Conservation (phyloP, 2,888 invertebrate genomes). For the Acanthopleura granulata region DNA sequence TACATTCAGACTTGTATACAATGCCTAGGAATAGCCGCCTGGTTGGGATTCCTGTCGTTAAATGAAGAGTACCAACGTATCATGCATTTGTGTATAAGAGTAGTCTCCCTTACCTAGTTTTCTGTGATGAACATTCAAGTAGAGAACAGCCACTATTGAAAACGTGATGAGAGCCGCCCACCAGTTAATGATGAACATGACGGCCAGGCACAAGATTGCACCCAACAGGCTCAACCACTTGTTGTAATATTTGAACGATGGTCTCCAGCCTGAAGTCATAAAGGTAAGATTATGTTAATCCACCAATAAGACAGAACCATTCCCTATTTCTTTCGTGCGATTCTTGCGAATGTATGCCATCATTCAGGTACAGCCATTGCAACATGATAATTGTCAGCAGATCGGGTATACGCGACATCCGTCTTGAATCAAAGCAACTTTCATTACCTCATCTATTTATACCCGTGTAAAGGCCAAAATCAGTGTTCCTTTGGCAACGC, state of each 20-base stretch:
- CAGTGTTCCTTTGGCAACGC: background rate
- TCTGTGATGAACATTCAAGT: conserved; percentile 92
- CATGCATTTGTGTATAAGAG: background rate
- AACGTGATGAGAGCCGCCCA: conserved; percentile 90
- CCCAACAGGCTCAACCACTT: conserved; percentile 69
- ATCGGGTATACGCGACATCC: no score
- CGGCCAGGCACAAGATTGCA: conserved; percentile 73
- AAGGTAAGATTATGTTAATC: no score
- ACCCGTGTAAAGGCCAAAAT: background rate
- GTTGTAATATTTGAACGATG: conserved; percentile 69
- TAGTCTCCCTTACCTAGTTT: conserved; percentile 81
- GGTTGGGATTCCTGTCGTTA: no score
- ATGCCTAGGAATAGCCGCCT: no score
- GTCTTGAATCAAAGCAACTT: background rate
- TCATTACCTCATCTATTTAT: background rate
- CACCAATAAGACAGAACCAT: no score
- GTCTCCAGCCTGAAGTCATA: conserved; percentile 64
- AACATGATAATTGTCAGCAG: no score
- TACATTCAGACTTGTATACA: no score
- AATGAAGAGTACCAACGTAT: no score
- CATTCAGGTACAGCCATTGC: no score
- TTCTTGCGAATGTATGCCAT: no score
- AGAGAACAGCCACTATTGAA: conserved; percentile 84
- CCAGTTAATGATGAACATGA: conserved; percentile 97
- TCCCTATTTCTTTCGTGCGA: no score